Evolutionary conservation across 2,113 vertebrate genomes (phyloP), one percentile per base, ranked within the genome.

Genomic region (Callipepla squamata): DNA sequence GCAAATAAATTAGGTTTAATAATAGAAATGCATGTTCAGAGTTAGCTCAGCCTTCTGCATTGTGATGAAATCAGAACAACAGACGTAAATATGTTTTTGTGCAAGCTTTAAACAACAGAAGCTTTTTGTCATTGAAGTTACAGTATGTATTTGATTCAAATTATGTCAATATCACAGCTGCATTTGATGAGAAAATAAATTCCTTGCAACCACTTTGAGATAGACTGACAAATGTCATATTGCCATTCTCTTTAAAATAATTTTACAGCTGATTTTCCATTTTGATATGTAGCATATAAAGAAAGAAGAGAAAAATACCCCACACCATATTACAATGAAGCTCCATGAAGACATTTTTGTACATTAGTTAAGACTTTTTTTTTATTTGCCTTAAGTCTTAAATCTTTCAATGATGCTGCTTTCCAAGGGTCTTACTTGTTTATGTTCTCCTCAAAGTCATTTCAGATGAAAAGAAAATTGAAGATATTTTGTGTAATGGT

Each of bases 101-200:
- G 79, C 82, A 80, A 93, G 75, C 48, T 79, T 86, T 92, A 95
- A 78, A 87, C 89, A 92, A 73, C 87, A 96, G 89, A 90, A 82
- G 9, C 89, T 89, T 95, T 96, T 95, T 94, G 57, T 70, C 62
- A 95, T 96, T 96, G 94, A 96, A 97, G 83, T 77, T 93, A 28
- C 36, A 80, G 75, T 91, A 93, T 50, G 87, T 57, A 95, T 97
- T 95, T 66, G 19, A 70, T 81, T 85, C 59, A 95, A 95, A 85
- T 62, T 47, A 79, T 61, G 91, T 79, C 77, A 90, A 76, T 85
- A 95, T 68, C 87, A 83, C 76, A 91, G 89, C 73, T 90, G 69
- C 66, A 50, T 93, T 96, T 96, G 89, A 38, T 76, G 79, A 72
- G 58, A 84, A 77, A 34, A 32, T 80, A 94, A 95, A 91, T 77